A percentile compares a stretch with the other conserved stretches of the same genome.
These are phyloP conservation scores for Zosterops japonicus DNA, from an alignment of 2,113 vertebrate genomes.

Conservation along the genomic window DNA sequence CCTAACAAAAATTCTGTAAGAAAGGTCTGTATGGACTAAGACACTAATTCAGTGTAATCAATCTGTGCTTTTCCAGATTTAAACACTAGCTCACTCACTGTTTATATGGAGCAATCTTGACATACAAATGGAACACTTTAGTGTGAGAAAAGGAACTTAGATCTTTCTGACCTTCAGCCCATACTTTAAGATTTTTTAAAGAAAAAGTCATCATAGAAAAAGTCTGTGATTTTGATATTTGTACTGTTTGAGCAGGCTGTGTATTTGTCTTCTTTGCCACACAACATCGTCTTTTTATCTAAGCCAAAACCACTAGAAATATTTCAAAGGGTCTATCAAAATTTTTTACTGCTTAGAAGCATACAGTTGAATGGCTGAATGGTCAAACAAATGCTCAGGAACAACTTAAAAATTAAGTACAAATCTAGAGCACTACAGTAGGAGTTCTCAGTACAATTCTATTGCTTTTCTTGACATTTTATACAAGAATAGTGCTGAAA, in stretches of 20 bases:
- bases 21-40: neutral
- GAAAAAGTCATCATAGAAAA: neutral
- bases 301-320: neutral
- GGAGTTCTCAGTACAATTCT: neutral
- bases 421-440: neutral
- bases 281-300: neutral
- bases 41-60: neutral
- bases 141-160: neutral
- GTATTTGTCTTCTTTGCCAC: neutral
- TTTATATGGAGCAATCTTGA: neutral
- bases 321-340: neutral
- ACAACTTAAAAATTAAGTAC: neutral
- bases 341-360: neutral
- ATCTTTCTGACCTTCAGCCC: neutral
- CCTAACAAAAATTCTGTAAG: neutral
- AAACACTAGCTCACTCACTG: neutral
- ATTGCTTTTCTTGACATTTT: neutral
- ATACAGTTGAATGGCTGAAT: neutral
- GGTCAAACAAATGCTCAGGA: neutral
- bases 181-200: neutral
- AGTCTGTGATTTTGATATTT: neutral
- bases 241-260: neutral
- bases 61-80: neutral
- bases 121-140: neutral
- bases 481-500: neutral